Evolutionary conservation across 2,888 invertebrate genomes (phyloP).

Genomic region (Sarcophaga variegata): DNA sequence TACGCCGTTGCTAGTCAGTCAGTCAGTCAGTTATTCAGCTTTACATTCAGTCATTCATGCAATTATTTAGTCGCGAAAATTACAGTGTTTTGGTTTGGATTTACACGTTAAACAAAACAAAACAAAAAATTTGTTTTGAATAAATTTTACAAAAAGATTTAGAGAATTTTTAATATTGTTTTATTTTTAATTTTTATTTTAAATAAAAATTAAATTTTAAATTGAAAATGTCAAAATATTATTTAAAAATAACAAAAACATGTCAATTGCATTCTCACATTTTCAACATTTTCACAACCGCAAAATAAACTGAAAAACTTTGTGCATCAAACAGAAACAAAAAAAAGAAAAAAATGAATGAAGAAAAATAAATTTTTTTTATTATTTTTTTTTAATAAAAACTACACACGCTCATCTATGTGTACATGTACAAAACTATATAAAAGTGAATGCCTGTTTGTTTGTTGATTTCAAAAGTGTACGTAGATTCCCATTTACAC

Average conservation of each 20-base stretch:
- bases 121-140: no score
- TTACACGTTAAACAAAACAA: background rate
- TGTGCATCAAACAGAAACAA: background rate
- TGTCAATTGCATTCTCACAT: slow-evolving; percentile 29
- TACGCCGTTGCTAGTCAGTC: background rate
- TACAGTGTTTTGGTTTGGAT: background rate
- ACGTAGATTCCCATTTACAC: no score
- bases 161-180: background rate
- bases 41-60: background rate
- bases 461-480: no score
- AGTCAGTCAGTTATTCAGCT: background rate
- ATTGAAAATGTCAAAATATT: slow-evolving; percentile 52
- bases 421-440: no score
- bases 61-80: background rate
- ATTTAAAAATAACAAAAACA: slow-evolving; percentile 43
- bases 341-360: background rate
- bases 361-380: no score
- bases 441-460: no score
- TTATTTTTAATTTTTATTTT: background rate
- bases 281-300: slow-evolving; percentile 1
- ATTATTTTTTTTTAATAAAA: background rate
- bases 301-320: slow-evolving; percentile 3
- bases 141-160: background rate
- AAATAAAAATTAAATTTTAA: slow-evolving; percentile 39
- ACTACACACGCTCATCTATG: background rate